A percentile compares a stretch with the other conserved stretches of the same genome.
Evolutionary conservation across 2,113 vertebrate genomes (phyloP).

Genomic region (Cavia porcellus): DNA sequence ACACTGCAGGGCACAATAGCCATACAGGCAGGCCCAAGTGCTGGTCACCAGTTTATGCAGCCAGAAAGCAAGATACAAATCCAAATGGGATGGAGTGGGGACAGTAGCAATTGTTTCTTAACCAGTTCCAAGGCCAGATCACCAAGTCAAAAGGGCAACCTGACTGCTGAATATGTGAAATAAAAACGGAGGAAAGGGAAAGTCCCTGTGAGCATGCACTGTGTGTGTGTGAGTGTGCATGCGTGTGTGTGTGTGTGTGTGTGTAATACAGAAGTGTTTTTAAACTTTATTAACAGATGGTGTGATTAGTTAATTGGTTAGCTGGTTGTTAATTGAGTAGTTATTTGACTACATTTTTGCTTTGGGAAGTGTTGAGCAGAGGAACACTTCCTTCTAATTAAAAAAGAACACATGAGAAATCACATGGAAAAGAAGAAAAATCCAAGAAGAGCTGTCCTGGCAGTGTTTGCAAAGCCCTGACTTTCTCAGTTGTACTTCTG

Average conservation of each 20-base stretch:
- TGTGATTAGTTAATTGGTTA: not conserved
- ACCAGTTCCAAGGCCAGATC: not conserved
- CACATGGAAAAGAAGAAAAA: not conserved
- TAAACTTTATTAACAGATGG: not conserved
- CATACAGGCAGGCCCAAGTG: not conserved
- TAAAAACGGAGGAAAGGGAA: not conserved
- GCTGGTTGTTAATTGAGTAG: not conserved
- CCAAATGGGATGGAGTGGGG: fast-evolving
- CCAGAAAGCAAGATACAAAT: not conserved
- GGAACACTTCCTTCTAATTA: not conserved
- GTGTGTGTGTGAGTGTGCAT: not conserved
- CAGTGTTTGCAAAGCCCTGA: not conserved
- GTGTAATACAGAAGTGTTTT: not conserved
- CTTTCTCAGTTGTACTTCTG: not conserved
- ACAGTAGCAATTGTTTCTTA: not conserved
- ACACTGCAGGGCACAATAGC: fast-evolving
- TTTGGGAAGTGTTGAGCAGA: not conserved
- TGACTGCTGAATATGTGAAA: not conserved
- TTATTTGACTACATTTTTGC: not conserved
- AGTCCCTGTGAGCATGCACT: not conserved
- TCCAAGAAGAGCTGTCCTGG: not conserved
- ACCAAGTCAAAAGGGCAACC: not conserved
- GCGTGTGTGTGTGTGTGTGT: too few species aligned
- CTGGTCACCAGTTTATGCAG: not conserved
- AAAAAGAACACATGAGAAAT: not conserved